Conservation (phyloP, 2,888 invertebrate genomes). For the Drepanosiphum platanoidis region DNA sequence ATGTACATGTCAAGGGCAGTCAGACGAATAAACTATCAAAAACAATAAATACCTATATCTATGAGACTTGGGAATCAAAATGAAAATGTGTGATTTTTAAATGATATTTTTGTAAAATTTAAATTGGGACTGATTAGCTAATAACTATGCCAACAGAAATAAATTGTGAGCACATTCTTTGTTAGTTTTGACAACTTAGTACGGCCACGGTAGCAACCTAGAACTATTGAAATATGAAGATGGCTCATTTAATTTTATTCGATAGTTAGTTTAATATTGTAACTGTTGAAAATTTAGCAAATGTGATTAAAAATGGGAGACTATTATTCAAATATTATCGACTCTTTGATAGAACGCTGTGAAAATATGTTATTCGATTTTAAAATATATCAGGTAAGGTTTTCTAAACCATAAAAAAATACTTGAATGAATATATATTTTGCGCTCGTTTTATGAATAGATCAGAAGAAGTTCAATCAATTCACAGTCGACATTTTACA, state of each 20-base stretch:
- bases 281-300: background rate
- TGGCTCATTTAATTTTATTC: background rate
- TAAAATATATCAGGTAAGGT: conserved; percentile 18
- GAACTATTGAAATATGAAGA: background rate
- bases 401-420: background rate
- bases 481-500: background rate
- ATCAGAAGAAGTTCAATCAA: background rate
- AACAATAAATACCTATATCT: too few relatives aligned
- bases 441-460: background rate
- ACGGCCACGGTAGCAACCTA: background rate
- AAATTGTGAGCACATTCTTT: too few relatives aligned
- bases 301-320: background rate
- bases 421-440: background rate
- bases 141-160: too few relatives aligned
- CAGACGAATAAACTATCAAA: too few relatives aligned
- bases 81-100: too few relatives aligned
- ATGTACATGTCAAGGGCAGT: too few relatives aligned
- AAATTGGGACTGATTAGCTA: too few relatives aligned
- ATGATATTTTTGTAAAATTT: too few relatives aligned
- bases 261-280: background rate
- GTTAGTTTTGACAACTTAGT: too few relatives aligned
- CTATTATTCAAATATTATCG: background rate
- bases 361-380: background rate
- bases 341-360: background rate
- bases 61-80: too few relatives aligned